Evolutionary conservation across 2,113 vertebrate species (phyloP), one percentile per base, ranked within the genome.

Genomic region (Sebastes schlegelii): DNA sequence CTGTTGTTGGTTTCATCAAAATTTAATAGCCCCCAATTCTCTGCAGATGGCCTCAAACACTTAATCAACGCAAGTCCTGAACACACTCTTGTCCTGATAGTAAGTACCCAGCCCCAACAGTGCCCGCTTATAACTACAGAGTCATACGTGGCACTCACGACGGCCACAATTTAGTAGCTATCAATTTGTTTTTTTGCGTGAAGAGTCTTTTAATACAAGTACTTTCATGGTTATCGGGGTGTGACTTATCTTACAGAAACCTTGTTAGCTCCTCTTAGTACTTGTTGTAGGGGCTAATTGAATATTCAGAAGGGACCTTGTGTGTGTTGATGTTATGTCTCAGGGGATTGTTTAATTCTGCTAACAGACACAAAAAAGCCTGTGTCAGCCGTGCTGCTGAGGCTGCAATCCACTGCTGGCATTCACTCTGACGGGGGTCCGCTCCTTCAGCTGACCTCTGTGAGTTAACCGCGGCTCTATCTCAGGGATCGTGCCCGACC

Each of bases 271-370:
- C 62, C 51, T 82, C 63, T 70, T 80, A 64, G 42, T 46, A 68
- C 73, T 88, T 81, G 70, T 74, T 34, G 34, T 34, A 34, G 26
- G 77, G 70, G 13, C 87, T 83, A 58, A 83, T 88, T 93, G 85
- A 90, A 93, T 90, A 92, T 94, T 94, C 91, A 92, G 81, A 69
- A 43, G 81, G 80, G 86, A 87, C 84, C 79, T 80, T 91, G 92
- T 83, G 87, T 72, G 82, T 91, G 92, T 93, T 89, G 90, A 91
- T 91, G 92, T 93, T 92, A n/a, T 58, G 90, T 93, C 90, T 88
- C 88, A 3, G 9, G 91, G 88, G 90, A 80, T 91, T 89, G 90
- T 91, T 91, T 91, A 89, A 93, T 92, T 93, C 91, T 92, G 94
- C 90, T 91, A 90, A 91, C 91, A 88, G 85, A 93, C 89, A 90